Base-by-base conservation (phyloP, 1,140 invertebrate genomes). In the Odontomachus brunneus region DNA sequence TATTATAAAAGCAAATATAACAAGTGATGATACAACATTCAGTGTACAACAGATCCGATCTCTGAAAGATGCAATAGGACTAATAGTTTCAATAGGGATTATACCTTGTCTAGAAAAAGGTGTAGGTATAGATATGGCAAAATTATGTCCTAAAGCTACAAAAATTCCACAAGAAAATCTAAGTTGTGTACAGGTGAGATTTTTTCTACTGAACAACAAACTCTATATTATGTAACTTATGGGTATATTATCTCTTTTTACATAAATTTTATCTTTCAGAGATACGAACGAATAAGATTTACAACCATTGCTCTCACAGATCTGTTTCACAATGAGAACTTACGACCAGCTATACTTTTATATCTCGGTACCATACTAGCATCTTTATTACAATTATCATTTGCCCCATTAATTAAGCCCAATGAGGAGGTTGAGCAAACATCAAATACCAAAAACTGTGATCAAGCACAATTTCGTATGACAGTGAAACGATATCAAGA, bases 351-450 rank as follows among this genome's bases (percentile, higher is more conserved):
- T 5, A 85, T 95, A 24, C 44, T 95, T 38, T 74, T 90, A 19
- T 89, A 94, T 69, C 65, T 95, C 17, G 92, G 91, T 65, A 92
- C 94, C 75, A 51, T 97, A 82, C 91, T 98, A 59, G 95, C 95
- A 84, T 95, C 95, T 11, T 91, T 97, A n/a, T 95, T 97, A 86
- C 97, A 97, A 92, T 92, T 97, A 72, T 94, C 95, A 33, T 95
- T 95, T 94, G 96, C 95, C 26, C 96, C 96, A 73, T 88, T 97
- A 29, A 95, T 94, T 67, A 96, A 96, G 92, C 96, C 96, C 38
- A 44, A 33, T 81, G 51, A 0, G 19, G 55, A 11, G n/a, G 73
- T 1, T 11, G 2, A 60, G 5, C n/a, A 15, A 17, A 2, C 29
- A 2, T 44, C 9, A 15, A 55, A 80, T 26, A 33, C 48, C 15